Evolutionary conservation across 2,113 vertebrate genomes (phyloP).

Genomic region (Rissa tridactyla): DNA sequence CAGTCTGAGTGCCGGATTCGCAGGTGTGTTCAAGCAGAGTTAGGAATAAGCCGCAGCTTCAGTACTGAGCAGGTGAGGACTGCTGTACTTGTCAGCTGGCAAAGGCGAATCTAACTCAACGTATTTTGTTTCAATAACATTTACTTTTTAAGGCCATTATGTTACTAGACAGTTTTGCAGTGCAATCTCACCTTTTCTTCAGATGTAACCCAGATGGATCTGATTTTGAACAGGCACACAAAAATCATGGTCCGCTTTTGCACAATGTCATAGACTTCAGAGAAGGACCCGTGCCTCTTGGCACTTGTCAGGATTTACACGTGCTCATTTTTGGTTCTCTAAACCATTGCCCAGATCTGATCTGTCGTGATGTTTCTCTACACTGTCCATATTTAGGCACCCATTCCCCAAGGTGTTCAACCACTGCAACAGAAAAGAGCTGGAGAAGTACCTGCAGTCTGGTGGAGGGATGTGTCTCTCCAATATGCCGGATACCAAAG

Average conservation of each 20-base stretch:
- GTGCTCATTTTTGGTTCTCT: not conserved
- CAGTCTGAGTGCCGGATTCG: not conserved
- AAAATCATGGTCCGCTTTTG: not conserved
- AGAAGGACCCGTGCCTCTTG: not conserved
- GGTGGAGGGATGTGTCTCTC: slow-evolving; percentile 97
- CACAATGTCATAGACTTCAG: not conserved
- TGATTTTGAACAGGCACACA: not conserved
- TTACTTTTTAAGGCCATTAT: not conserved
- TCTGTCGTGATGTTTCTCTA: not conserved
- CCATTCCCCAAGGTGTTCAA: slow-evolving; percentile 95
- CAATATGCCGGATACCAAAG: slow-evolving; percentile 90
- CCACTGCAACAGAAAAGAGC: slow-evolving; percentile 85
- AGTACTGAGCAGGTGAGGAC: not conserved
- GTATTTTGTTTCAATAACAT: not conserved
- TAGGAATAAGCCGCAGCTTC: not conserved
- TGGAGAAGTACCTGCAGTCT: slow-evolving; percentile 87
- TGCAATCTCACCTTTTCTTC: not conserved
- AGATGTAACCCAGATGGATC: not conserved
- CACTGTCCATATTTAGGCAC: slow-evolving; percentile 69
- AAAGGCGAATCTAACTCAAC: not conserved
- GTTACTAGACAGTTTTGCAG: not conserved
- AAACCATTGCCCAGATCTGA: not conserved
- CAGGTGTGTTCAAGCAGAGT: not conserved
- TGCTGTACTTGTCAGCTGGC: not conserved
- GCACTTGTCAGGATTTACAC: not conserved